phyloP scores from a whole-genome alignment of 2,797 vertebrate genomes.

The Zenarchopterus dispar region DNA sequence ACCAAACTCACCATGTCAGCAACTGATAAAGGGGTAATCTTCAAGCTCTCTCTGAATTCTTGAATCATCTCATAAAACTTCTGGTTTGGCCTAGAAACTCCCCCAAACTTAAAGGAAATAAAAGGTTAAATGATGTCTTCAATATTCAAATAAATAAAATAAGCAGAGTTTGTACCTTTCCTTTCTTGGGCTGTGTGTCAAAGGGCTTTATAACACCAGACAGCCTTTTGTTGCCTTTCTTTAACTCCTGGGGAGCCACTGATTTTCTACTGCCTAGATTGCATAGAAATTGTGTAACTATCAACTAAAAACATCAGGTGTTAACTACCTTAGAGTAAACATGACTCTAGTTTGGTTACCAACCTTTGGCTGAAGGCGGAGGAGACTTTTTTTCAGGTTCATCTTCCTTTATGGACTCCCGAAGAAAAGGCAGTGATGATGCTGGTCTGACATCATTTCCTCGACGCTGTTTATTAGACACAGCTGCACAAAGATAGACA shows the following conservation, averaged over 20 bases:
- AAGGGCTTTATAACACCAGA: slow-evolving; percentile 83
- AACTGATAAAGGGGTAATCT: slow-evolving; percentile 82
- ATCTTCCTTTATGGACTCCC: slow-evolving; percentile 58
- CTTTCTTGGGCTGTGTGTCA: slow-evolving; percentile 85
- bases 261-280: slow-evolving; percentile 85
- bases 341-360: background rate
- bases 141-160: background rate
- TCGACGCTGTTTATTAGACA: slow-evolving; percentile 25
- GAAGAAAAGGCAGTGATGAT: background rate
- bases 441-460: slow-evolving; percentile 43
- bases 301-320: background rate
- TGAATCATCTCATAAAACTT: slow-evolving; percentile 95
- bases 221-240: slow-evolving; percentile 88
- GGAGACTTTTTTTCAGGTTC: slow-evolving; percentile 45
- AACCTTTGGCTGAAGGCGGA: slow-evolving; percentile 44
- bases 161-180: slow-evolving; percentile 80
- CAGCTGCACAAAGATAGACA: slow-evolving; percentile 26
- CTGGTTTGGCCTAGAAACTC: slow-evolving; percentile 88
- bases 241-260: slow-evolving; percentile 83
- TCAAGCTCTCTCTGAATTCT: slow-evolving; percentile 89
- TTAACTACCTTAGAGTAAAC: background rate
- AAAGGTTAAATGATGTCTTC: background rate
- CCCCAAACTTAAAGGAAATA: slow-evolving; percentile 82
- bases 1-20: slow-evolving; percentile 84
- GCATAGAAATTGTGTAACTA: background rate